Evolutionary conservation across 1,140 invertebrate species (phyloP), one percentile per base, ranked within the genome.

Genomic region (Pogonomyrmex barbatus): DNA sequence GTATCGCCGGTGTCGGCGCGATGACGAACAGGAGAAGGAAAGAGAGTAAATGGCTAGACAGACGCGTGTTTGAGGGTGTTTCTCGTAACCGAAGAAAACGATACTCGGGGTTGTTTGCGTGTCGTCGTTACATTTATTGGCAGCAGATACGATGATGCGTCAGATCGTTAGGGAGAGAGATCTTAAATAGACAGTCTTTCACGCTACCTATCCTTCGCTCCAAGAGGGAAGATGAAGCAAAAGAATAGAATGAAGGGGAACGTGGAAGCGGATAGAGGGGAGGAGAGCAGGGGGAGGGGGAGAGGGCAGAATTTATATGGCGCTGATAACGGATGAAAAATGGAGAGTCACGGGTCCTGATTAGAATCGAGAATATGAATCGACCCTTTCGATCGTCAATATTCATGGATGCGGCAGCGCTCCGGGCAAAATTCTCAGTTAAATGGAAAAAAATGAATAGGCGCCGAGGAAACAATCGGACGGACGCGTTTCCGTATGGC

Each of bases 331-430:
- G 89, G 71, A 88, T 91, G 87, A 91, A 91, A 89, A 91, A 91
- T 91, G 90, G 68, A 90, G 75, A 88, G 88, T 85, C 88, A 85
- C 86, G 88, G 52, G 36, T 73, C 52, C 77, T 81, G 88, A 89
- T 90, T 90, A 89, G 88, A 89, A 90, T 87, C 88, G 86, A 84
- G 88, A 87, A 89, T 89, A 90, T 89, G 88, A 89, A 89, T 89
- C 88, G 88, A 17, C 65, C 65, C 24, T 60, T 73, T 56, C 65
- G 88, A 89, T 89, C 83, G 88, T 88, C 88, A 89, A 89, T 89
- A 89, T 89, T 89, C 88, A 89, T 89, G 84, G 70, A 81, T 60
- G 76, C 77, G 73, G 45, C 47, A 52, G 60, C 75, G 71, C 71
- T 79, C n/a, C 67, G 67, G 24, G 77, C 14, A 62, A 67, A 62